Base-by-base conservation (phyloP, 2,888 invertebrate genomes). In the Miltochrista miniata region DNA sequence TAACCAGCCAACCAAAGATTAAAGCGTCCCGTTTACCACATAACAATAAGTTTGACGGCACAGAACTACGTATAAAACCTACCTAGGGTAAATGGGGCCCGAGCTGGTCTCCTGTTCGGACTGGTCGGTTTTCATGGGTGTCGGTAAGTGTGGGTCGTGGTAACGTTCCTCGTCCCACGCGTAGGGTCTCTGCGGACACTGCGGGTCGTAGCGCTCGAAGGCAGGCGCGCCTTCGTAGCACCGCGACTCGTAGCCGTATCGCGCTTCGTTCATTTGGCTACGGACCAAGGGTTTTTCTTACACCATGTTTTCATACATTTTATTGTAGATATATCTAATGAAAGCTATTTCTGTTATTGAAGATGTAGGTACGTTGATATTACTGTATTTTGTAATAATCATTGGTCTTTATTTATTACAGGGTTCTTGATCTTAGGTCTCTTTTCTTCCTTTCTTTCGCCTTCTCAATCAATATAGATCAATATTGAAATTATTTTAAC, bases 1-100 rank as follows among this genome's bases (percentile, higher is more conserved):
- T 41, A 37, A 45, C 48, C 36, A 48, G 43, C 47, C 44, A 52
- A 52, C 30, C 44, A 44, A 68, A 61, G 57, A 64, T 66, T 55
- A 56, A 66, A 59, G 68, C 54, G 68, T 84, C 87, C 82, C 89
- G 89, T 90, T 90, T 90, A 90, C 89, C 89, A 90, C 89, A 89
- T 85, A 64, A 66, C 58, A 58, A 57, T 56, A 59, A 56, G 57
- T 61, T 55, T 37, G 56, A 54, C 48, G 48, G 40, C 47, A 48
- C 48, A 48, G 36, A 39, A 46, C 15, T 42, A 31, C 44, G 30
- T 45, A 42, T 31, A 37, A 46, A 54, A 84, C 87, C 72, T 88
- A 94, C 95, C 94, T 93, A 63, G 96, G 96, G 83, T 96, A 96
- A 51, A 96, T 93, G 13, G 96, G 96, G 48, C 95, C 95, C 56